A percentile compares a stretch with the other conserved stretches of the same genome.
These are phyloP conservation scores for Chiloscyllium punctatum DNA, from an alignment of 2,797 vertebrate species.

Conservation along the genomic window DNA sequence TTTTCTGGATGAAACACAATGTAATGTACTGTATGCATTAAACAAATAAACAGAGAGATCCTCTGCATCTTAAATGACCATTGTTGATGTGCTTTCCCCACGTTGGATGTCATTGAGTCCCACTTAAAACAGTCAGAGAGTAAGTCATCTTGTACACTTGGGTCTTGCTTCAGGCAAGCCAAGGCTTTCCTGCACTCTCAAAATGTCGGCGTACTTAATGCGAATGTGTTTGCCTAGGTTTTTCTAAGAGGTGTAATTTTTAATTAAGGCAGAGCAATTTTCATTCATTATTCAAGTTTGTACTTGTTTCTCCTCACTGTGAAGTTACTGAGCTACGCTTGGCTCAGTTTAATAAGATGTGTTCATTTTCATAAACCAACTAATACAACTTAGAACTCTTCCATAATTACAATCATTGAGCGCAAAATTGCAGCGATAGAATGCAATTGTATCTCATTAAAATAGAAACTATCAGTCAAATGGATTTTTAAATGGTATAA, in stretches of 20 bases:
- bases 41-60: neutral
- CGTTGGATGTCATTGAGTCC: neutral
- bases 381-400: neutral
- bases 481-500: constrained; percentile 33
- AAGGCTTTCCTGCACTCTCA: neutral
- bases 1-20: neutral
- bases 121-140: neutral
- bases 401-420: constrained; percentile 22
- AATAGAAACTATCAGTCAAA: constrained; percentile 20
- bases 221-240: neutral
- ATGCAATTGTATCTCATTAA: constrained; percentile 30
- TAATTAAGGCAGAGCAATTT: neutral
- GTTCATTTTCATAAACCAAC: constrained; percentile 21
- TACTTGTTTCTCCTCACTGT: neutral
- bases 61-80: too few relatives aligned
- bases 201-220: neutral
- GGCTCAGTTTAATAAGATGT: constrained; percentile 29
- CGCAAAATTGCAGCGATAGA: neutral
- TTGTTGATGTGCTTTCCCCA: too few relatives aligned
- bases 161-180: neutral
- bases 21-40: neutral
- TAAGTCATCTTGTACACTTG: too few relatives aligned
- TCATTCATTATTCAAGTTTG: constrained; percentile 14
- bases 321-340: neutral
- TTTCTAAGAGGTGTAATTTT: neutral